Base-by-base conservation (phyloP, 1,140 invertebrate genomes). In the Himalopsyche phryganea region DNA sequence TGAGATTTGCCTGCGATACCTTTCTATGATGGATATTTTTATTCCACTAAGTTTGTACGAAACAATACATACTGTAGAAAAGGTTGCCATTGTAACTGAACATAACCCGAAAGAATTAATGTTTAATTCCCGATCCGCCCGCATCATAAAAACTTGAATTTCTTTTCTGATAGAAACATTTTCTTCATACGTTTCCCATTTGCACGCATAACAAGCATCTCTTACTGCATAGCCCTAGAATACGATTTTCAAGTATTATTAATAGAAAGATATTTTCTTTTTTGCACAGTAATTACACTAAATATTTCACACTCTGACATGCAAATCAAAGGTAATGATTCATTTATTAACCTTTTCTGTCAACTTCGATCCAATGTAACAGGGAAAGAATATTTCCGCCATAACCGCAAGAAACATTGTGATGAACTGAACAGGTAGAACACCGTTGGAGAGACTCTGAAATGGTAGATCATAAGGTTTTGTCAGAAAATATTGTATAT, bases 271-370 rank as follows among this genome's bases (percentile, higher is more conserved):
- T 44, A 1, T 15, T n/a, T 11, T 18, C 2, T n/a, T n/a, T n/a
- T n/a, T n/a, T n/a, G n/a, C n/a, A n/a, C n/a, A n/a, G n/a, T n/a
- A n/a, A n/a, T n/a, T n/a, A n/a, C n/a, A n/a, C n/a, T n/a, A n/a
- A n/a, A n/a, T n/a, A n/a, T n/a, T n/a, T n/a, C n/a, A n/a, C n/a
- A n/a, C n/a, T n/a, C n/a, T n/a, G n/a, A n/a, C n/a, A n/a, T n/a
- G n/a, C n/a, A n/a, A n/a, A n/a, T n/a, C n/a, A n/a, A n/a, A n/a
- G n/a, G n/a, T n/a, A n/a, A n/a, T n/a, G n/a, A n/a, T n/a, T n/a
- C n/a, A n/a, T n/a, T n/a, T n/a, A n/a, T n/a, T n/a, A n/a, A 54
- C 58, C 45, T 60, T 54, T 54, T 50, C 46, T 0, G 45, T 50
- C 2, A 60, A 14, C 15, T 42, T 54, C 1, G 58, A 54, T 50